These are phyloP conservation scores for Drosophila lini DNA, from an alignment of 1,140 invertebrate species.

Conservation along the genomic window DNA sequence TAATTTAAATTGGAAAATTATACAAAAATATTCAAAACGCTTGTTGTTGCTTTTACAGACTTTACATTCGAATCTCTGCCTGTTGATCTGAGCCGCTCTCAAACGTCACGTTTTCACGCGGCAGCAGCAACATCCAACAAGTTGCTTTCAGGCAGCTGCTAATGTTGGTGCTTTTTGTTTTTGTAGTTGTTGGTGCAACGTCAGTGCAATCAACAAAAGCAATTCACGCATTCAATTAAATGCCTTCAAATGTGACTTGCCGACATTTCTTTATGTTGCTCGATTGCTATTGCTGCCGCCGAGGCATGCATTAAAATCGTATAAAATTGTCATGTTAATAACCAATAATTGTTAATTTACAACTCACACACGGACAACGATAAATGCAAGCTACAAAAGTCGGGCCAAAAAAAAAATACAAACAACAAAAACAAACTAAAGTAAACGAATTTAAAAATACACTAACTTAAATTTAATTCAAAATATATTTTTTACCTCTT, in stretches of 20 bases:
- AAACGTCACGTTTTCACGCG: conserved; percentile 82
- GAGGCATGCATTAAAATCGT: conserved; percentile 79
- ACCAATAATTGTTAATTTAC: conserved; percentile 84
- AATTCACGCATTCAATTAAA: conserved; percentile 84
- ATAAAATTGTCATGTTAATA: conserved; percentile 84
- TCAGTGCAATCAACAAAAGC: conserved; percentile 77
- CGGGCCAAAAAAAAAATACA: conserved; percentile 11
- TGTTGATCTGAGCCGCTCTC: conserved; percentile 72
- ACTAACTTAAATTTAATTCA: neutral
- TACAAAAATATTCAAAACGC: conserved; percentile 82
- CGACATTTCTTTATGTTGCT: conserved; percentile 61
- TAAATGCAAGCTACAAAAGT: conserved; percentile 16
- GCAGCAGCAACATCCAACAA: conserved; percentile 55
- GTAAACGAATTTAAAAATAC: conserved; percentile 24
- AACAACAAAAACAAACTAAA: neutral
- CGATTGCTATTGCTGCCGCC: conserved; percentile 29
- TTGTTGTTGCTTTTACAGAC: conserved; percentile 50
- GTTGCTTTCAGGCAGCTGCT: conserved; percentile 37
- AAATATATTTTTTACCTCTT: too few species aligned
- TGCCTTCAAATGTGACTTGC: conserved; percentile 81
- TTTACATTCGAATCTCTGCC: conserved; percentile 78
- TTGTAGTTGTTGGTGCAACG: conserved; percentile 18
- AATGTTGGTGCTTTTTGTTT: neutral
- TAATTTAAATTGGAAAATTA: conserved; percentile 84
- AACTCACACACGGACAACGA: conserved; percentile 58